Percentiles rank a stretch among this genome's conserved stretches.
Conservation (phyloP, 2,797 vertebrate genomes). For the Mionectes olivaceus region DNA sequence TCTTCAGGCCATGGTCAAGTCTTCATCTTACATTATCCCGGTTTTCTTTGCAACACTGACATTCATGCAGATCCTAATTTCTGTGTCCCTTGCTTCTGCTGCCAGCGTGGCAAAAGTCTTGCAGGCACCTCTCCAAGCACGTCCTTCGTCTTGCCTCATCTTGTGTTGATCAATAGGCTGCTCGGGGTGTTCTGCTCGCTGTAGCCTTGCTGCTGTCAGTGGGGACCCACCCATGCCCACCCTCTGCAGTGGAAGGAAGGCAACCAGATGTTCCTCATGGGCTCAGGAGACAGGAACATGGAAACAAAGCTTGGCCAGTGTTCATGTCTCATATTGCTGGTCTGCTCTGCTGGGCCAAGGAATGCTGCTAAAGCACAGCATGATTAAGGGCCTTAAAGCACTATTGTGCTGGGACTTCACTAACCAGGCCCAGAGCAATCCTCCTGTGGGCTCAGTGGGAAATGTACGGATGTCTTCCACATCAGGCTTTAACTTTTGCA, state of each 20-base stretch:
- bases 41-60: constrained; percentile 9
- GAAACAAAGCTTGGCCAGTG: constrained; percentile 65
- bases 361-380: constrained; percentile 40
- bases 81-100: neutral
- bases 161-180: constrained; percentile 48
- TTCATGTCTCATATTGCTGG: constrained; percentile 52
- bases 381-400: constrained; percentile 14
- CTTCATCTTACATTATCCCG: neutral
- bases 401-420: constrained; percentile 21
- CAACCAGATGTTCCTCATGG: constrained; percentile 67
- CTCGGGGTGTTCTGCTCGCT: constrained; percentile 20
- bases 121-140: constrained; percentile 54
- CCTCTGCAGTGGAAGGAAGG: constrained; percentile 43
- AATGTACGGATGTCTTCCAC: neutral
- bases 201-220: constrained; percentile 26
- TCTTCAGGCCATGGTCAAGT: neutral
- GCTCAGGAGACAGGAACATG: constrained; percentile 52
- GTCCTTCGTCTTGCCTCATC: constrained; percentile 53
- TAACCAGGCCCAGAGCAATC: neutral
- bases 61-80: neutral
- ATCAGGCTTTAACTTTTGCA: neutral
- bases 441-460: neutral
- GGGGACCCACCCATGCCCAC: constrained; percentile 65
- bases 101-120: constrained; percentile 50
- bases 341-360: constrained; percentile 55